Base-by-base conservation (phyloP, 2,113 vertebrate genomes). In the Capreolus pygargus region DNA sequence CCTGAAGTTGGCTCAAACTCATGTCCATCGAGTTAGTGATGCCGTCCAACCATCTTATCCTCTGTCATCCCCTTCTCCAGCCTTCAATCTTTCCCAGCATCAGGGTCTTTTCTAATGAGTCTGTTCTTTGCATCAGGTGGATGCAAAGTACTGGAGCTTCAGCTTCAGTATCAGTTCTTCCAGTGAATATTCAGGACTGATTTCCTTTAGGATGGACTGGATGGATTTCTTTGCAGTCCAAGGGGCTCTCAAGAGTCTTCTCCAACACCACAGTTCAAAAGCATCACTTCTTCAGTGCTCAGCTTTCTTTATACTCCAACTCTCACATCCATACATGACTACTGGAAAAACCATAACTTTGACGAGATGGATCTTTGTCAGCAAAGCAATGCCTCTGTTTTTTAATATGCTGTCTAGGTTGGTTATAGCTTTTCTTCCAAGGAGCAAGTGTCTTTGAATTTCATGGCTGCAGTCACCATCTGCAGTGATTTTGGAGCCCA, bases 311-410 rank as follows among this genome's bases (percentile, higher is more conserved):
- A 36, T 67, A 67, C 7, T 67, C 64, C 33, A 36, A 36, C n/a
- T 67, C n/a, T 36, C 64, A 36, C 61, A 67, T n/a, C 61, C 15
- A 67, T n/a, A n/a, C 61, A n/a, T 19, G 33, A 67, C 64, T 36
- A 67, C 9, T 36, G n/a, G n/a, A 21, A 67, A 67, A 36, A 36
- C n/a, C 17, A 70, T 36, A 70, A 17, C 64, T 36, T 70, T 36
- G n/a, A 36, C n/a, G 11, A 70, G 64, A 70, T 0, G 2, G 9
- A 21, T 0, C 1, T 36, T 70, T 70, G 17, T 70, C n/a, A 70
- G n/a, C 19, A 11, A 70, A 36, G 64, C 19, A 70, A 67, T 11
- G 8, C 17, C 64, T 67, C 19, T 36, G 33, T 33, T 67, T 67
- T 67, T 67, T 19, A 67, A 67, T 67, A 67, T 36, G n/a, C 64